phyloP scores from a whole-genome alignment of 2,113 vertebrate species.

The Donacobius atricapilla region DNA sequence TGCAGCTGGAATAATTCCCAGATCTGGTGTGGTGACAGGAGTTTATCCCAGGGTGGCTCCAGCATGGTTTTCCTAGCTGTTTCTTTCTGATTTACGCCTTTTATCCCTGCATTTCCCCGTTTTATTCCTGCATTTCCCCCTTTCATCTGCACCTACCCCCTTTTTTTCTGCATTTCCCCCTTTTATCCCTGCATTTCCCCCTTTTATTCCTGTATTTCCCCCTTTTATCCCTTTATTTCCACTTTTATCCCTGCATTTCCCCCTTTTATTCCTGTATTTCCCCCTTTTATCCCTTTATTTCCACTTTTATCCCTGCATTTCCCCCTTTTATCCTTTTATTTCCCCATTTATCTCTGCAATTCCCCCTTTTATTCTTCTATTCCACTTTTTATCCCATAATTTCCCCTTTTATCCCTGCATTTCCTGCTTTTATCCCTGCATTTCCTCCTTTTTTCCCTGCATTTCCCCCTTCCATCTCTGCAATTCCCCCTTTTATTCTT shows the following conservation, averaged over 20 bases:
- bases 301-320: rapidly evolving
- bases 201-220: rapidly evolving
- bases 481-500: background rate
- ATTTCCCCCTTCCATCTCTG: background rate
- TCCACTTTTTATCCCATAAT: background rate
- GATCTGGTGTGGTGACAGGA: background rate
- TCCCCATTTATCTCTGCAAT: rapidly evolving
- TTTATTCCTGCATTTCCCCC: rapidly evolving
- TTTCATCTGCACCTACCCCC: background rate
- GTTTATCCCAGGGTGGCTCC: background rate
- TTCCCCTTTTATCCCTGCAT: background rate
- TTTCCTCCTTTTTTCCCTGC: rapidly evolving
- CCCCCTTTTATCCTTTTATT: background rate
- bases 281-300: too few relatives aligned
- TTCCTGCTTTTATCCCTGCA: background rate
- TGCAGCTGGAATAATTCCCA: background rate
- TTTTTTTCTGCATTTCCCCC: background rate
- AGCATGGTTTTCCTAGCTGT: background rate
- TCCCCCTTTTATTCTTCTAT: rapidly evolving
- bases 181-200: rapidly evolving
- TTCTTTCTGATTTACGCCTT: background rate
- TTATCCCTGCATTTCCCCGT: background rate
- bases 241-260: too few relatives aligned
- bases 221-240: background rate
- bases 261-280: background rate